Conservation (phyloP, 2,888 invertebrate genomes). For the Autographa pulchrina region DNA sequence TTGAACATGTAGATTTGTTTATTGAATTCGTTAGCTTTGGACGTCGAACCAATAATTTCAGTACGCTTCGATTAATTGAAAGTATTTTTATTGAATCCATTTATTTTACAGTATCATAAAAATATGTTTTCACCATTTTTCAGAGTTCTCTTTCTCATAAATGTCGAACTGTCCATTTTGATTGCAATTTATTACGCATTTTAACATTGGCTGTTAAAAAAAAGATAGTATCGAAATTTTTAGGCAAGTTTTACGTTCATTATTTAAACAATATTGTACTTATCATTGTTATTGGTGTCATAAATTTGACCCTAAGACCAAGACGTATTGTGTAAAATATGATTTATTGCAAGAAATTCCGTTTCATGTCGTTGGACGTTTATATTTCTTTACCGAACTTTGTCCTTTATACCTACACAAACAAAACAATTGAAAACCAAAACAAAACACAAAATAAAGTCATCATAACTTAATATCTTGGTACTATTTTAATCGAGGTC, state of each 20-base stretch:
- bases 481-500: conserved; percentile 55
- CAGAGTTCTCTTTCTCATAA: not conserved
- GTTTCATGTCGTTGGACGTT: no score
- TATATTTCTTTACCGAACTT: not conserved
- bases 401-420: not conserved
- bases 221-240: no score
- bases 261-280: no score
- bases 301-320: no score
- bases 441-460: conserved; percentile 21
- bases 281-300: no score
- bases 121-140: not conserved
- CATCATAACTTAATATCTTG: conserved; percentile 5
- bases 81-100: not conserved
- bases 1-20: conserved; percentile 26
- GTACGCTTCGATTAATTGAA: conserved; percentile 13
- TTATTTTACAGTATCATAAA: not conserved
- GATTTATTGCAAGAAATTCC: no score
- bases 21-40: conserved; percentile 31
- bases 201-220: no score
- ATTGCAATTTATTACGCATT: not conserved
- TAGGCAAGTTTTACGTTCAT: no score
- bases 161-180: not conserved
- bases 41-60: conserved; percentile 23
- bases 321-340: no score
- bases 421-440: conserved; percentile 15